These are phyloP conservation scores for Tinea semifulvella DNA, from an alignment of 2,888 invertebrate genomes.

Conservation along the genomic window DNA sequence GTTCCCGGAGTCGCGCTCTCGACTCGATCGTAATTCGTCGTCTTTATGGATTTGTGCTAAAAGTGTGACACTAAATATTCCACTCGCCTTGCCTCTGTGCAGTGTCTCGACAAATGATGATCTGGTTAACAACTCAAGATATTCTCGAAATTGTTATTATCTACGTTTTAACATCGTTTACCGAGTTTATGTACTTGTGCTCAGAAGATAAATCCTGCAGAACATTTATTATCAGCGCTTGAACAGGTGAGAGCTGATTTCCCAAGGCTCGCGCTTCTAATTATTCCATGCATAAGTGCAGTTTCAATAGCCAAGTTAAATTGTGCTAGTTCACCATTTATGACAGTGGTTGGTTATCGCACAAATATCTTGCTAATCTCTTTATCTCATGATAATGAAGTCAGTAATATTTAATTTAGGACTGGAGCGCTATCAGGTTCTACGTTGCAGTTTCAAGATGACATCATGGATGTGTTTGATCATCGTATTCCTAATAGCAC, in stretches of 20 bases:
- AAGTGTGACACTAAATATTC: constrained; percentile 24
- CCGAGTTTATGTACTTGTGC: constrained; percentile 33
- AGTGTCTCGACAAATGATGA: constrained; percentile 23
- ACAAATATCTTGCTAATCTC: neutral
- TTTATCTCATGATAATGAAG: constrained; percentile 6
- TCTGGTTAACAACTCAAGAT: constrained; percentile 27
- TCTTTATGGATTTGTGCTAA: constrained; percentile 26
- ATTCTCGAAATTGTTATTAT: constrained; percentile 28
- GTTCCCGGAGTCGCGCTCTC: constrained; percentile 31
- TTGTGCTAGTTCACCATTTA: neutral
- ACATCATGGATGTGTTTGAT: too few species aligned
- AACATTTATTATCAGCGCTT: constrained; percentile 38
- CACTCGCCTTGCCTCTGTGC: constrained; percentile 21
- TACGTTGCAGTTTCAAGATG: too few species aligned
- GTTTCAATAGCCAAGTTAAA: neutral
- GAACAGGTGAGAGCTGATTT: constrained; percentile 18
- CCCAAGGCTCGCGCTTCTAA: neutral
- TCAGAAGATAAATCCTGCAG: constrained; percentile 34
- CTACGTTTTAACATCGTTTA: constrained; percentile 30
- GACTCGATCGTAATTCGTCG: constrained; percentile 29
- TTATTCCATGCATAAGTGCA: constrained; percentile 1
- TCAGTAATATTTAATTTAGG: too few species aligned
- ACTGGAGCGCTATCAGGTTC: too few species aligned
- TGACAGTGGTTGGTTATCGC: neutral
- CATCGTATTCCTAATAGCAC: too few species aligned